Percentiles rank a stretch among this genome's conserved stretches.
phyloP scores from a whole-genome alignment of 2,888 invertebrate species.

The Platycheirus rosarum region DNA sequence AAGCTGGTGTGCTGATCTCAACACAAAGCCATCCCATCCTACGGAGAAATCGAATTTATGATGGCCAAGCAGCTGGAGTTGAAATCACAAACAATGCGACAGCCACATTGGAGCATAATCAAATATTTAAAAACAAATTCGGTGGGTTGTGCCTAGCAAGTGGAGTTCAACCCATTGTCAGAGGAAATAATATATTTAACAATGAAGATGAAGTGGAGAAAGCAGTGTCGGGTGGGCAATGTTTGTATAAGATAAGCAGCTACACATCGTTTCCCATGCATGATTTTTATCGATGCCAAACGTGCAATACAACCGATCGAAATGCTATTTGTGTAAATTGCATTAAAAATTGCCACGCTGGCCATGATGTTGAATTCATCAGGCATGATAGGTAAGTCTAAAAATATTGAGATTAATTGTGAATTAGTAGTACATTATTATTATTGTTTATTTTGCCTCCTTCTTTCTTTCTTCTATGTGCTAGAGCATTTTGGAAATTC shows the following conservation, averaged over 20 bases:
- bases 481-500: too few relatives aligned
- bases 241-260: conserved; percentile 99
- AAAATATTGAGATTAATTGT: too few relatives aligned
- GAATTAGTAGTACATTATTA: too few relatives aligned
- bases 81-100: conserved; percentile 99
- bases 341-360: conserved; percentile 99
- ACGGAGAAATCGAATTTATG: conserved; percentile 97
- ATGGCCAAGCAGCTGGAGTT: conserved; percentile 98
- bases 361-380: conserved; percentile 99
- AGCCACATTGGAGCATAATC: conserved; percentile 98
- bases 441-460: too few relatives aligned
- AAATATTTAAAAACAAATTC: conserved; percentile 99
- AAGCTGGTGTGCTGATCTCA: conserved; percentile 98
- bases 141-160: conserved; percentile 97
- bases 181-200: conserved; percentile 97
- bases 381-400: conserved; percentile 96
- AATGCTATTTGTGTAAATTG: conserved; percentile 99
- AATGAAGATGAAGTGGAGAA: conserved; percentile 99
- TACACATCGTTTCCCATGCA: conserved; percentile 99
- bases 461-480: too few relatives aligned
- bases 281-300: conserved; percentile 99
- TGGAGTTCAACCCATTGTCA: conserved; percentile 94
- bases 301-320: conserved; percentile 99
- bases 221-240: conserved; percentile 98
- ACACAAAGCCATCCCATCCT: conserved; percentile 98